Evolutionary conservation across 2,888 invertebrate genomes (phyloP), one percentile per base, ranked within the genome.

Genomic region (Dynastes maya): DNA sequence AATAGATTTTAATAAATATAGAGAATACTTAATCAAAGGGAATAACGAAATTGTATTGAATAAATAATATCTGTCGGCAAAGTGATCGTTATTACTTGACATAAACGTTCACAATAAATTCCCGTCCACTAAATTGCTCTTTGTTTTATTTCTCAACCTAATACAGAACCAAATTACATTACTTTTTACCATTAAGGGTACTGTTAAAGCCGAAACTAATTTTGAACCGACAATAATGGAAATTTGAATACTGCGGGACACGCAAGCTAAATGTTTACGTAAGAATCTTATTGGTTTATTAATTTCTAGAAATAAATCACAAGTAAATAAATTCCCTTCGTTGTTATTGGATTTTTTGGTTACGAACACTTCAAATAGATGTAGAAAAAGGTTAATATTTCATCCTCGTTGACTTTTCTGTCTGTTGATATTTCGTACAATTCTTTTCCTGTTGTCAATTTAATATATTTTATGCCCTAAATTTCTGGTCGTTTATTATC

Each of bases 1-100:
- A 55, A 53, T 71, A 55, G 71, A 32, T 71, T 71, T 71, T 55
- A 71, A 71, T 55, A 71, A 55, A 71, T 55, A 71, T 71, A 71
- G 16, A 55, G 71, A 71, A 55, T 55, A 53, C 55, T 71, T 71
- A 71, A 71, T 71, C 71, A 71, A 71, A 71, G 29, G 2, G 55
- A 71, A n/a, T 71, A 29, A 22, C n/a, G 16, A 71, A 53, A 71
- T 55, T 71, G 37, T 32, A 37, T n/a, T 55, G 32, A 37, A 71
- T 68, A 68, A 45, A 49, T 68, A 68, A 68, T 55, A n/a, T 55
- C 55, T 37, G 71, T 16, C 55, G 32, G 27, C 55, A 55, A 67
- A 49, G 27, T 45, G 37, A 32, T 55, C 53, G 13, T 37, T 71
- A 71, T 71, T 16, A 71, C 16, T 37, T n/a, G 64, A 37, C 32